Evolutionary conservation across 1,140 invertebrate species (phyloP).

Genomic region (Pinna nobilis): DNA sequence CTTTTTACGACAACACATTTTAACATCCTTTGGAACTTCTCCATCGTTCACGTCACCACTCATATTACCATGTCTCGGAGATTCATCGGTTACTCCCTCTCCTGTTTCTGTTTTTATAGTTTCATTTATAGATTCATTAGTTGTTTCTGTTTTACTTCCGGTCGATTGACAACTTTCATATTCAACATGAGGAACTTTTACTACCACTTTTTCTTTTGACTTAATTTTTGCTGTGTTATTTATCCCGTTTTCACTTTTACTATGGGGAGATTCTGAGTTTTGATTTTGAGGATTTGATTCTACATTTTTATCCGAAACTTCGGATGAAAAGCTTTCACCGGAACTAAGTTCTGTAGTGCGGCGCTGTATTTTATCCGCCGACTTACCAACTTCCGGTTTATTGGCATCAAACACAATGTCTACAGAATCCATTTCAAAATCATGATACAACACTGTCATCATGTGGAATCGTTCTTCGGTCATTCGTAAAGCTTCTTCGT

Average conservation of each 20-base stretch:
- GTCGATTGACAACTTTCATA: too few species aligned
- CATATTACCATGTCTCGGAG: conserved; percentile 17
- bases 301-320: neutral
- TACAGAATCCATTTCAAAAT: conserved; percentile 17
- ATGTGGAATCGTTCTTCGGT: neutral
- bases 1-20: conserved; percentile 15
- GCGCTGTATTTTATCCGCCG: neutral
- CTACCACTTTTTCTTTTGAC: neutral
- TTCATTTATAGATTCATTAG: neutral
- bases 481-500: neutral
- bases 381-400: neutral
- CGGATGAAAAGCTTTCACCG: neutral
- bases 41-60: conserved; percentile 13
- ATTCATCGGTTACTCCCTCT: neutral
- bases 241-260: neutral
- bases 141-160: too few species aligned
- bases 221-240: neutral
- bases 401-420: conserved; percentile 21
- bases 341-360: neutral
- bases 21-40: conserved; percentile 20
- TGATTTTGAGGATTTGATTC: conserved; percentile 10
- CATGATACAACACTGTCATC: conserved; percentile 10
- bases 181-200: neutral
- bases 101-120: neutral
- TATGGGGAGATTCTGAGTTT: neutral